A percentile compares a stretch with the other conserved stretches of the same genome.
phyloP scores from a whole-genome alignment of 2,113 vertebrate genomes.

The Merops nubicus region DNA sequence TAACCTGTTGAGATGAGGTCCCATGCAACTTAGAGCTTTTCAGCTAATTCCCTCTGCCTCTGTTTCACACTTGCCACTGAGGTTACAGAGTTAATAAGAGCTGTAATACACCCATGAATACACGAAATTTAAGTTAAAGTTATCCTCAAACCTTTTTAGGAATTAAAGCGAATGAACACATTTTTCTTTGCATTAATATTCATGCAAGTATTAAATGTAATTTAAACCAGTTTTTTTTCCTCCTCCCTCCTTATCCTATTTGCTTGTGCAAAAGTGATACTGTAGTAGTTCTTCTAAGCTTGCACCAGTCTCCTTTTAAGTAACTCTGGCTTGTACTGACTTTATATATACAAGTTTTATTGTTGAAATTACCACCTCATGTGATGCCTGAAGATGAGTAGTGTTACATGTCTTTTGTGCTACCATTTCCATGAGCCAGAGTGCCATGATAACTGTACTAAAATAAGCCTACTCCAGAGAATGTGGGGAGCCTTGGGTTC shows the following conservation, averaged over 20 bases:
- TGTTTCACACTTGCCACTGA: background rate
- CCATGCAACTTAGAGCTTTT: background rate
- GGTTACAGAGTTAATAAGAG: background rate
- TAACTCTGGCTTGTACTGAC: background rate
- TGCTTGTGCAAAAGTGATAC: background rate
- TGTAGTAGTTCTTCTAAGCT: background rate
- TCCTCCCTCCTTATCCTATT: accelerated
- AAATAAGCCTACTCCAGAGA: background rate
- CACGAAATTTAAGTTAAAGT: background rate
- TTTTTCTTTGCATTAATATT: background rate
- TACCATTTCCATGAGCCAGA: background rate
- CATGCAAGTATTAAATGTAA: background rate
- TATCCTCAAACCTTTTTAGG: background rate
- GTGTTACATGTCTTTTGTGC: background rate
- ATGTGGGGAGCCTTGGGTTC: accelerated
- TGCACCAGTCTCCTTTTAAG: background rate
- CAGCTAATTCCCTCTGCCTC: background rate
- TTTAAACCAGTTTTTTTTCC: background rate
- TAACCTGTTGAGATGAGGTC: background rate
- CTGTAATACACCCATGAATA: background rate
- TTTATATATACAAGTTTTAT: background rate
- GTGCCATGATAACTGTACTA: background rate
- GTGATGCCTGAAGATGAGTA: background rate
- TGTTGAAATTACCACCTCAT: background rate
- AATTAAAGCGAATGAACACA: background rate